Base-by-base conservation (phyloP, 2,888 invertebrate species). In the Tetranychus truncatus region DNA sequence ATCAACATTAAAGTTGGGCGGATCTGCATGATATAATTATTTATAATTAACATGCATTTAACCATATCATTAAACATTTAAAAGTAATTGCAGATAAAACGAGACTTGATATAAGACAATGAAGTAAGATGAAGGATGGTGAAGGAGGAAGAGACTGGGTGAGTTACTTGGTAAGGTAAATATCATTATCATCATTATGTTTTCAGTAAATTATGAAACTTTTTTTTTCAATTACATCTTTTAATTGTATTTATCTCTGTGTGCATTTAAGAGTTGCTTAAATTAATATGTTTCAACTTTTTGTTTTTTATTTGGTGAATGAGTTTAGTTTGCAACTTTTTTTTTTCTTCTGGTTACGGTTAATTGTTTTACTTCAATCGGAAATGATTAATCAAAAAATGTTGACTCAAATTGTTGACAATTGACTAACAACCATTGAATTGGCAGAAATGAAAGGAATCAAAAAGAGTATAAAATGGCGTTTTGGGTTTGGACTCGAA, bases 11-110 rank as follows among this genome's bases (percentile, higher is more conserved):
- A 55, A 55, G 9, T 55, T 55, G 15, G 55, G 55, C 9, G 55
- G 55, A 55, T 55, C 55, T 55, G 55, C 55, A 55, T 55, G 55
- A 55, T 55, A 55, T 55, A 55, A 55, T 55, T 55, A 55, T 55
- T 55, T 55, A 55, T 55, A 55, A 55, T 55, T 55, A 55, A 55
- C 55, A 55, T 55, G 55, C 55, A 55, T 55, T 55, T 55, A 55
- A 55, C 55, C 15, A 15, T 15, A 55, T 55, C 55, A 55, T 55
- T 55, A 55, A 55, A 55, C 55, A 55, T 55, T 55, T 55, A 9
- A 55, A 55, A 55, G 55, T 55, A 55, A 55, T 55, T 55, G 55
- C 15, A 55, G 55, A 15, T 55, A 55, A 55, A 15, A 55, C 15
- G 15, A 55, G 34, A 34, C 34, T 34, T 34, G 34, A 34, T 34